Percentiles rank a stretch among this genome's conserved stretches.
Evolutionary conservation across 2,888 invertebrate genomes (phyloP).

Genomic region (Pyrrhopygopsis socrates): DNA sequence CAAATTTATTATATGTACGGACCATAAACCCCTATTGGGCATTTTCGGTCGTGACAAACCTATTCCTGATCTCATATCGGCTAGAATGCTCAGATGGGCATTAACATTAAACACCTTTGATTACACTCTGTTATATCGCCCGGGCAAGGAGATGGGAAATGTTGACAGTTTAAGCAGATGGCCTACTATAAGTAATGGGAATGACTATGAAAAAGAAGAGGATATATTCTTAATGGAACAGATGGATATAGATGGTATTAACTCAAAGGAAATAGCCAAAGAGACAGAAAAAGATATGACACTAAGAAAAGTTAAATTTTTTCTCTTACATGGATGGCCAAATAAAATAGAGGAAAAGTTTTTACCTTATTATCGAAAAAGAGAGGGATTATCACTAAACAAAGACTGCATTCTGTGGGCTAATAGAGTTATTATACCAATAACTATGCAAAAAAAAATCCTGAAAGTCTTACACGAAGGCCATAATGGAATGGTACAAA

Average conservation of each 20-base stretch:
- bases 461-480: constrained; percentile 56
- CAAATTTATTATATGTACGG: constrained; percentile 54
- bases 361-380: constrained; percentile 27
- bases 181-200: constrained; percentile 6
- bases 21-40: constrained; percentile 56
- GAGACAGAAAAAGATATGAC: constrained; percentile 41
- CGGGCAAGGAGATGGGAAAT: constrained; percentile 59
- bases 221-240: background rate
- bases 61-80: constrained; percentile 64
- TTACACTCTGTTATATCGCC: constrained; percentile 49
- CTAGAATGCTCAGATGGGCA: constrained; percentile 66
- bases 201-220: background rate
- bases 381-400: constrained; percentile 27
- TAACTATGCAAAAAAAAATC: constrained; percentile 20
- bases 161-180: constrained; percentile 63
- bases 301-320: constrained; percentile 48
- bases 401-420: constrained; percentile 61
- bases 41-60: constrained; percentile 51
- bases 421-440: constrained; percentile 56
- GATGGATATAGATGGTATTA: background rate
- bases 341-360: constrained; percentile 17
- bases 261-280: background rate
- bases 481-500: constrained; percentile 64
- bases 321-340: constrained; percentile 70
- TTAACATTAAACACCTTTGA: constrained; percentile 48